Conservation (phyloP, 2,113 vertebrate genomes). For the Litocranius walleri region DNA sequence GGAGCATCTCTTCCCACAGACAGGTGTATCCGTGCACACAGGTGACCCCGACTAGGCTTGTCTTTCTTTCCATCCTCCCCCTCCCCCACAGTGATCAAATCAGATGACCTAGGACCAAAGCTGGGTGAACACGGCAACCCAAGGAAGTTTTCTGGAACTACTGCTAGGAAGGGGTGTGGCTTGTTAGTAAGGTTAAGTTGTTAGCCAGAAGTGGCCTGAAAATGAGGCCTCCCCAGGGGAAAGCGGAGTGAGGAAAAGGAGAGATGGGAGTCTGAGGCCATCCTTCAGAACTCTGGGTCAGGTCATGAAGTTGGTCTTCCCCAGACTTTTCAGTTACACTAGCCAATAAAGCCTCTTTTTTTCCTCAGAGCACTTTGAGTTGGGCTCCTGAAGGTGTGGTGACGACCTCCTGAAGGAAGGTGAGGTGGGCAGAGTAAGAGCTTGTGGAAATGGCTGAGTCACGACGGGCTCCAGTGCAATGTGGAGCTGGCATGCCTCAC, state of each 20-base stretch:
- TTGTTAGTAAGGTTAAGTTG: background rate
- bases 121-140: background rate
- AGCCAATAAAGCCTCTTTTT: background rate
- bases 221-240: background rate
- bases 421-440: background rate
- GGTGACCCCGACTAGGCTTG: background rate
- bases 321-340: background rate
- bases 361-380: background rate
- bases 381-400: background rate
- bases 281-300: background rate
- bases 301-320: background rate
- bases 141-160: background rate
- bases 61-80: background rate
- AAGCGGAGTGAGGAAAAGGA: background rate
- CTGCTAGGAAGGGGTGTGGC: background rate
- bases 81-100: accelerated
- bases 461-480: no score
- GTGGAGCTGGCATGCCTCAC: background rate
- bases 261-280: background rate
- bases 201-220: background rate
- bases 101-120: background rate
- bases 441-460: background rate
- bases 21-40: background rate
- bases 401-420: background rate
- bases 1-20: background rate